phyloP scores from a whole-genome alignment of 1,140 invertebrate genomes.

The Chlorops oryzae region DNA sequence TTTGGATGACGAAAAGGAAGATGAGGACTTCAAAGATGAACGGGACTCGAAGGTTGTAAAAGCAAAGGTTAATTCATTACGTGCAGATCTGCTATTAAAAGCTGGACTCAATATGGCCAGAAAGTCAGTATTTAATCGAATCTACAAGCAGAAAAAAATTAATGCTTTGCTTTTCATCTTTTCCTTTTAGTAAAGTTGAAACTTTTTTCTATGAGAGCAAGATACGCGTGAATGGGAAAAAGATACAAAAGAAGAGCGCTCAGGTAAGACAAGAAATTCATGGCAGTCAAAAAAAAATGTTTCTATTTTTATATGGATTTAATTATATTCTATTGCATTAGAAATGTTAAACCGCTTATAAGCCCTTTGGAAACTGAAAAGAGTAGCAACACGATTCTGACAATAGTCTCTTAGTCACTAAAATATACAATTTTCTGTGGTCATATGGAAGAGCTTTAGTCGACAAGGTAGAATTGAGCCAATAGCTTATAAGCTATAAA shows the following conservation, averaged over 20 bases:
- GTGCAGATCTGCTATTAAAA: conserved; percentile 62
- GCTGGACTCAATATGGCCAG: conserved; percentile 59
- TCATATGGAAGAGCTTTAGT: no score
- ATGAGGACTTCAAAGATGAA: conserved; percentile 43
- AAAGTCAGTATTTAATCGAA: conserved; percentile 52
- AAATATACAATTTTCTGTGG: no score
- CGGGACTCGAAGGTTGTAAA: conserved; percentile 56
- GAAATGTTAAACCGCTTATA: no score
- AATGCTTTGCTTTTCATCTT: not conserved
- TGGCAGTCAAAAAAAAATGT: not conserved
- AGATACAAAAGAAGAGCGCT: conserved; percentile 58
- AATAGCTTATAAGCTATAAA: no score
- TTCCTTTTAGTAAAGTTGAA: conserved; percentile 56
- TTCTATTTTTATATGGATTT: not conserved
- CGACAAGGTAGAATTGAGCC: no score
- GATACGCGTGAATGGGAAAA: conserved; percentile 59
- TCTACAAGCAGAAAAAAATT: not conserved
- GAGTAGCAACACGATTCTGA: no score
- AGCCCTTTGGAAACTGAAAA: no score
- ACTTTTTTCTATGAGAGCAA: conserved; percentile 60
- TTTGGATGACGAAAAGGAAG: conserved; percentile 36
- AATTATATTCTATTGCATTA: not conserved
- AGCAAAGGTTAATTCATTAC: conserved; percentile 55
- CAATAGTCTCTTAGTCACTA: no score
- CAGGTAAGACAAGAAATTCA: conserved; percentile 36